Evolutionary conservation across 2,888 invertebrate species (phyloP).

Genomic region (Synergus japonicus): DNA sequence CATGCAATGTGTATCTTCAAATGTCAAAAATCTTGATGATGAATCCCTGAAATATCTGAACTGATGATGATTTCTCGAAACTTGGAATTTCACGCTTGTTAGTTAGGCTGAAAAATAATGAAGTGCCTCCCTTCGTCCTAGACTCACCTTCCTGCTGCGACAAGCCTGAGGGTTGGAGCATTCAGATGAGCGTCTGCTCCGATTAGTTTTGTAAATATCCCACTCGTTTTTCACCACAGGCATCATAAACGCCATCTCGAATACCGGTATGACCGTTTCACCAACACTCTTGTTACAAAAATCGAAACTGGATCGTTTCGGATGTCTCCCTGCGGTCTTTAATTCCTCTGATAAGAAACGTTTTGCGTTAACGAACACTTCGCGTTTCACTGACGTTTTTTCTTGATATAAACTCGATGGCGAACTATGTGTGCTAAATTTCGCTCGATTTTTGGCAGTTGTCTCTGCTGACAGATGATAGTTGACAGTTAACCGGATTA

Average conservation of each 20-base stretch:
- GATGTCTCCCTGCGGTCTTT: conserved; percentile 45
- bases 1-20: background rate
- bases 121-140: conserved; percentile 1
- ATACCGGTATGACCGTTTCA: conserved; percentile 15
- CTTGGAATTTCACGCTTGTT: conserved; percentile 16
- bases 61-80: background rate
- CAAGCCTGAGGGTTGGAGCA: conserved; percentile 82
- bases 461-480: background rate
- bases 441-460: conserved; percentile 29
- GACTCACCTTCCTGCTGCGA: conserved; percentile 82
- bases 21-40: conserved; percentile 15
- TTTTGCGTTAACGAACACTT: conserved; percentile 9
- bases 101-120: conserved; percentile 1
- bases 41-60: background rate
- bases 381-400: conserved; percentile 18
- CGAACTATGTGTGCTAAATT: conserved; percentile 11
- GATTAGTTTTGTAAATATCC: conserved; percentile 93
- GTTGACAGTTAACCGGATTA: background rate
- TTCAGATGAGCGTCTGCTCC: conserved; percentile 87
- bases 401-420: background rate
- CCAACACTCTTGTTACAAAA: conserved; percentile 44
- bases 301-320: conserved; percentile 44
- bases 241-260: conserved; percentile 95
- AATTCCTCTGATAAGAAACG: conserved; percentile 20
- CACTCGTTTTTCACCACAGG: conserved; percentile 96